These are phyloP conservation scores for Cassiopea xamachana DNA, from an alignment of 30 jellyfish, hydroid and myxozoan genomes.

Conservation along the genomic window DNA sequence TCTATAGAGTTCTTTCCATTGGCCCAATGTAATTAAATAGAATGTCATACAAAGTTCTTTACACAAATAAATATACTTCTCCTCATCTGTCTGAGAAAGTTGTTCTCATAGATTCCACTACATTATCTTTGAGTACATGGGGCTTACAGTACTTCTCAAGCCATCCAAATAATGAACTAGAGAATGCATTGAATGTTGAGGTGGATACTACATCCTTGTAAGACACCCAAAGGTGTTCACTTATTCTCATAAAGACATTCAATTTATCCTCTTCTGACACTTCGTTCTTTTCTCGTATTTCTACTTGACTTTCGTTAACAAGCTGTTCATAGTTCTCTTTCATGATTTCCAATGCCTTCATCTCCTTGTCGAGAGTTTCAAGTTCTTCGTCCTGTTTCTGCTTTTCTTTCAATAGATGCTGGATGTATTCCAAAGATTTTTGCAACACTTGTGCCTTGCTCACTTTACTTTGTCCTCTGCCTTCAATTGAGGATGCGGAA, in stretches of 20 bases:
- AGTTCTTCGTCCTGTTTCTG: slow-evolving; percentile 69
- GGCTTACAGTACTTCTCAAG: slow-evolving; percentile 70
- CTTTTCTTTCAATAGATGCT: slow-evolving; percentile 11
- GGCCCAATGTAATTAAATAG: not conserved
- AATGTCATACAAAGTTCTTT: not conserved
- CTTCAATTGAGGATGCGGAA: slow-evolving; percentile 17
- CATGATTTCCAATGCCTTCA: slow-evolving; percentile 62
- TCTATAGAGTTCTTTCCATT: too few species aligned
- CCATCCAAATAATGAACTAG: slow-evolving; percentile 67
- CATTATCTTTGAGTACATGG: slow-evolving; percentile 47
- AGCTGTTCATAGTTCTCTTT: slow-evolving; percentile 64
- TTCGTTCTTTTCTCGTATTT: slow-evolving; percentile 49
- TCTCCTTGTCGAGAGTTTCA: slow-evolving; percentile 62
- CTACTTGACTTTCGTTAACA: slow-evolving; percentile 46
- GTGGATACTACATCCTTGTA: slow-evolving; percentile 54
- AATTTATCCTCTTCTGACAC: slow-evolving; percentile 57
- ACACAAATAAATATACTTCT: too few species aligned
- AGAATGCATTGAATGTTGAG: slow-evolving; percentile 37
- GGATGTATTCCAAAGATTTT: slow-evolving; percentile 45
- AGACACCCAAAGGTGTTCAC: slow-evolving; percentile 51
- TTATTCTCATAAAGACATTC: slow-evolving; percentile 37
- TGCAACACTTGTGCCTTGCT: slow-evolving; percentile 87
- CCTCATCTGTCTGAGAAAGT: slow-evolving; percentile 33
- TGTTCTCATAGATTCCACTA: slow-evolving; percentile 60
- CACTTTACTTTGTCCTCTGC: slow-evolving; percentile 36